These are phyloP conservation scores for Phortica okadai DNA, from an alignment of 2,888 invertebrate genomes.

Conservation along the genomic window DNA sequence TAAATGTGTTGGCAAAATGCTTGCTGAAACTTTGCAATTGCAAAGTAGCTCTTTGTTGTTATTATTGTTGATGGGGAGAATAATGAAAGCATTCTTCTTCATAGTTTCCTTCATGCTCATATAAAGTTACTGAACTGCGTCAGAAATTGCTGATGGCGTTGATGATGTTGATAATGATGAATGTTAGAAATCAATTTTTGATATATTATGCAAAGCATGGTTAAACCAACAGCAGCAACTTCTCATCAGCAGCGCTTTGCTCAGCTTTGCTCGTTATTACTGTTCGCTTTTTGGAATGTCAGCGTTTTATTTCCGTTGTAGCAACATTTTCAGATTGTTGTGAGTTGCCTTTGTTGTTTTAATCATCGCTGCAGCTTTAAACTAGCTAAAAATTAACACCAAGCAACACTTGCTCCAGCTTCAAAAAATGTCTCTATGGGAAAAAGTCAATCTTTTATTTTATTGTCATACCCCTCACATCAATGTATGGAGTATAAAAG, in stretches of 20 bases:
- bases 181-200: conserved; percentile 72
- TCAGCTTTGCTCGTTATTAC: background rate
- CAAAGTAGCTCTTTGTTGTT: background rate
- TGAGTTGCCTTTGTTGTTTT: too few species aligned
- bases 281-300: background rate
- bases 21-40: background rate
- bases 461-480: too few species aligned
- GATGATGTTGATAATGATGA: conserved; percentile 65
- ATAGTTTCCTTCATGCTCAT: background rate
- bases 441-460: too few species aligned
- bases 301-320: too few species aligned
- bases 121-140: background rate
- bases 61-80: background rate
- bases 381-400: too few species aligned
- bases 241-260: background rate
- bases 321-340: too few species aligned
- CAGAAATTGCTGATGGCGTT: conserved; percentile 29
- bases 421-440: too few species aligned
- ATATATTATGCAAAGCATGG: conserved; percentile 57
- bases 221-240: conserved; percentile 3
- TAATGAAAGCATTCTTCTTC: background rate
- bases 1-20: background rate
- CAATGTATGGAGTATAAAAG: too few species aligned
- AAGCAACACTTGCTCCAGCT: too few species aligned
- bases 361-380: too few species aligned